Conservation (phyloP, 2,888 invertebrate species). For the Lamproptera curius region DNA sequence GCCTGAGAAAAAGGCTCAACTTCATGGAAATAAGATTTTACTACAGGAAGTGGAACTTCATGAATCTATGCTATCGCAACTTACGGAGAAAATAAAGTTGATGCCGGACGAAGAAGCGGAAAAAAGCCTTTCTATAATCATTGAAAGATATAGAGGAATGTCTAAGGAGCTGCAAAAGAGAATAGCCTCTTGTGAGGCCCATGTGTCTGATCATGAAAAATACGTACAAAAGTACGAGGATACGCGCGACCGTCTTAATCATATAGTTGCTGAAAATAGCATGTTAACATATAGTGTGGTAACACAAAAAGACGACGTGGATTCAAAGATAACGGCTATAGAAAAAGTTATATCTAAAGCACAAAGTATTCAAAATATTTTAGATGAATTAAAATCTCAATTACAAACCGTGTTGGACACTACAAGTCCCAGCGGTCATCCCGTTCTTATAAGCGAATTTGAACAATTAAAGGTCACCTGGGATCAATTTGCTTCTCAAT, state of each 20-base stretch:
- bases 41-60: conserved; percentile 93
- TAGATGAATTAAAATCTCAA: conserved; percentile 83
- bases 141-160: conserved; percentile 84
- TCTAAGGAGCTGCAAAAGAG: conserved; percentile 82
- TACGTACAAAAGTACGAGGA: conserved; percentile 90
- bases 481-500: conserved; percentile 85
- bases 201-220: conserved; percentile 89
- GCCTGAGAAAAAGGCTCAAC: conserved; percentile 91
- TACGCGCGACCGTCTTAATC: conserved; percentile 88
- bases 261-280: conserved; percentile 87
- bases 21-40: conserved; percentile 88
- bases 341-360: conserved; percentile 86
- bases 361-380: conserved; percentile 84
- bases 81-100: conserved; percentile 88
- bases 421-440: conserved; percentile 88
- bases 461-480: conserved; percentile 86
- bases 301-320: conserved; percentile 87
- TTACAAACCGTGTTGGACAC: conserved; percentile 85
- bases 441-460: conserved; percentile 83
- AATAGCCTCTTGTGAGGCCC: conserved; percentile 82
- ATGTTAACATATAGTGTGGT: conserved; percentile 87
- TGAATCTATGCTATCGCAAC: conserved; percentile 88
- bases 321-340: conserved; percentile 84
- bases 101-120: conserved; percentile 89
- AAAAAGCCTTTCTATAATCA: conserved; percentile 84